Base-by-base conservation (phyloP, 2,113 vertebrate genomes). In the Calypte anna region DNA sequence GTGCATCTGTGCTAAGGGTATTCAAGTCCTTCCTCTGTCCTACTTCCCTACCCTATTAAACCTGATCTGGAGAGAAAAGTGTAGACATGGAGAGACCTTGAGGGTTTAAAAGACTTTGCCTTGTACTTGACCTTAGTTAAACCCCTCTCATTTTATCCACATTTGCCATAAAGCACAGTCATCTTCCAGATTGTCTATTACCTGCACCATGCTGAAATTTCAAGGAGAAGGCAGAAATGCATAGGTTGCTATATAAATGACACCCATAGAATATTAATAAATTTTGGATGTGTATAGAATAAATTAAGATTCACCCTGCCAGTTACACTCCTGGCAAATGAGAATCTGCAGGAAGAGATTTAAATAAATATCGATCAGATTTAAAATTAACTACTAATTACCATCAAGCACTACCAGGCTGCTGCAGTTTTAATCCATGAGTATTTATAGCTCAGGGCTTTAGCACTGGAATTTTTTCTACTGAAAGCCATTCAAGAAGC, bases 391-490 rank as follows among this genome's bases (percentile, higher is more conserved):
- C 78, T 93, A 11, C 67, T 85, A 87, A 89, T 93, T 94, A 75
- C 64, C 68, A 66, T 90, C 76, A 91, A 69, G 88, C 94, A 53
- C 59, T 88, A 55, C 76, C n/a, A 93, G 80, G 61, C 58, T 93
- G 79, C 79, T 88, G 88, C 93, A 93, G 68, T 88, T 86, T 78
- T 50, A 94, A 82, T 91, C 64, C 66, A n/a, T 25, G 46, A 68
- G 33, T 94, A 93, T 95, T 95, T 95, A 86, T 95, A 96, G 74
- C 79, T 91, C 82, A 82, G 66, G 62, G 66, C 66, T 95, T 91
- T 86, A 62, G 54, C 2, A 1, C 64, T 78, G 68, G 57, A 43
- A 67, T 86, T 93, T 82, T 87, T 95, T 72, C 66, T 93, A 62
- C 58, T 64, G 38, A 46, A 79, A 93, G 91, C 86, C 28, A 68